phyloP scores from a whole-genome alignment of 1,140 invertebrate species.

The Sarcophaga bullata region DNA sequence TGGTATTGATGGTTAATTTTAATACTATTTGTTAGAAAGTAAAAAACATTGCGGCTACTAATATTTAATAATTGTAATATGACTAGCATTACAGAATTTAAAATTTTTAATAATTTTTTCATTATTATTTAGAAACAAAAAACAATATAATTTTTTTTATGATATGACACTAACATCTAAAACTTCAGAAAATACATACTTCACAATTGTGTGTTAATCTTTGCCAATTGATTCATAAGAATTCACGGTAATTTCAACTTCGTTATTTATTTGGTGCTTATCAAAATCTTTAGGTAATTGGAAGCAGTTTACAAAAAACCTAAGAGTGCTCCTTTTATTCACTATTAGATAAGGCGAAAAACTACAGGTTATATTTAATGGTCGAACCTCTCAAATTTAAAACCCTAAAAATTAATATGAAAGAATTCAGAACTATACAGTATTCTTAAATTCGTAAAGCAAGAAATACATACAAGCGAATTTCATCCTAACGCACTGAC shows the following conservation, averaged over 20 bases:
- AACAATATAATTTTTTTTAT: too few relatives aligned
- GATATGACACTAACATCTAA: too few relatives aligned
- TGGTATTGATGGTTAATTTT: too few relatives aligned
- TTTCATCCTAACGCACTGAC: conserved; percentile 89
- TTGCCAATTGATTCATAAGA: conserved; percentile 71
- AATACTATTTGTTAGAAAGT: too few relatives aligned
- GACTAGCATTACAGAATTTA: too few relatives aligned
- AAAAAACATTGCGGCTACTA: too few relatives aligned
- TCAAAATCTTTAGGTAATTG: conserved; percentile 71
- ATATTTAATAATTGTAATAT: too few relatives aligned
- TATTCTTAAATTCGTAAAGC: too few relatives aligned
- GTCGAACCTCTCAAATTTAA: conserved; percentile 96
- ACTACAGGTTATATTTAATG: conserved; percentile 96
- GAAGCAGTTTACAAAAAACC: conserved; percentile 78
- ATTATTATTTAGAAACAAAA: too few relatives aligned
- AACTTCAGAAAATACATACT: background rate
- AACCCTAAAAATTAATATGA: conserved; percentile 68
- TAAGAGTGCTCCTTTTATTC: conserved; percentile 70
- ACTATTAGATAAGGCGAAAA: conserved; percentile 92
- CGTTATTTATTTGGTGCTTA: conserved; percentile 73
- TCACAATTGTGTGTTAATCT: conserved; percentile 63
- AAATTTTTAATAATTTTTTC: too few relatives aligned
- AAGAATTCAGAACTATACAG: background rate
- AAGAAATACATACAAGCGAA: conserved; percentile 77
- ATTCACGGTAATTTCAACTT: conserved; percentile 68